Evolutionary conservation across 53 echinoderm and acorn worm species (phyloP).

Genomic region (Patiria pectinifera): DNA sequence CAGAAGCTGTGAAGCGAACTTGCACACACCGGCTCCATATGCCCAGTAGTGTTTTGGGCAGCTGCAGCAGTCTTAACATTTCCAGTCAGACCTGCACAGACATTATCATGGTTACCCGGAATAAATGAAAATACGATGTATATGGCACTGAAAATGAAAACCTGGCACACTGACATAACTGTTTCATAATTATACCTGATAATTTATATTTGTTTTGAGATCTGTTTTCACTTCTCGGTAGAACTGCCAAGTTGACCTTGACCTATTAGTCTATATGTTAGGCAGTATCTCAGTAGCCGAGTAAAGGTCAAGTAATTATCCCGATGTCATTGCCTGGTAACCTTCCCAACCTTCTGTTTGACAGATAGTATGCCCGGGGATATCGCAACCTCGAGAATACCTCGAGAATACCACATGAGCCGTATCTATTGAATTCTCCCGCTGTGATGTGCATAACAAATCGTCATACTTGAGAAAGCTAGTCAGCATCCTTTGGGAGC

Average conservation of each 20-base stretch:
- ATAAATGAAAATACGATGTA: too few species aligned
- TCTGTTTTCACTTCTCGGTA: not conserved
- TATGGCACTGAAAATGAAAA: too few species aligned
- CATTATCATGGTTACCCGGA: too few species aligned
- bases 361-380: constrained; percentile 30
- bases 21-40: constrained; percentile 50
- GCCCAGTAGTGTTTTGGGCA: not conserved
- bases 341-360: not conserved
- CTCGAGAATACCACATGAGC: not conserved
- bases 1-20: constrained; percentile 65
- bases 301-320: constrained; percentile 21
- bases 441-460: not conserved
- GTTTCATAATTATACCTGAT: too few species aligned
- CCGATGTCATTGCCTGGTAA: constrained; percentile 4
- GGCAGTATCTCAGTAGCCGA: not conserved
- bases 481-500: not conserved
- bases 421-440: constrained; percentile 4
- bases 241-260: not conserved
- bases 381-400: constrained; percentile 5
- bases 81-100: constrained; percentile 23
- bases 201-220: not conserved
- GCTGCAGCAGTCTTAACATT: not conserved
- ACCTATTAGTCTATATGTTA: constrained; percentile 9
- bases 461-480: not conserved
- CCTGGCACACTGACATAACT: too few species aligned